A percentile compares a stretch with the other conserved stretches of the same genome.
These are phyloP conservation scores for Harpagifer antarcticus DNA, from an alignment of 2,797 vertebrate species.

Conservation along the genomic window DNA sequence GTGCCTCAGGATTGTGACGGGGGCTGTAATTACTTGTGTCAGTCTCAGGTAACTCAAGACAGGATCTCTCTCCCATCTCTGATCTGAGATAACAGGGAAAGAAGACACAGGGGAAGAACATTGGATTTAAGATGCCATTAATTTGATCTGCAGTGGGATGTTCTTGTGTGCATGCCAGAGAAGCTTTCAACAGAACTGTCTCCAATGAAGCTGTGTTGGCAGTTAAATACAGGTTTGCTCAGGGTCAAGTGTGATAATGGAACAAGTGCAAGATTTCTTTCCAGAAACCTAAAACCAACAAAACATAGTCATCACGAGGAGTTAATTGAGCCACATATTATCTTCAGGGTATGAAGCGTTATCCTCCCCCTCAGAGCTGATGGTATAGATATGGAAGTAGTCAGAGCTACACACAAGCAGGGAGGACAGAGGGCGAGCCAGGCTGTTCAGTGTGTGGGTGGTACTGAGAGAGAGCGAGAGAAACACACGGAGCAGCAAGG, in stretches of 20 bases:
- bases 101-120: conserved; percentile 39
- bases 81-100: conserved; percentile 40
- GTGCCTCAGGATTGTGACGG: conserved; percentile 53
- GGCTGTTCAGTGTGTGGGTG: conserved; percentile 83
- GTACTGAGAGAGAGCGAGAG: conserved; percentile 63
- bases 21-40: conserved; percentile 74
- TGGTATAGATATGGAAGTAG: conserved; percentile 75
- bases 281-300: conserved; percentile 11
- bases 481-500: conserved; percentile 56
- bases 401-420: conserved; percentile 56
- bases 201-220: conserved; percentile 19
- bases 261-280: conserved; percentile 17
- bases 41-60: conserved; percentile 70
- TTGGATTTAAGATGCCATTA: conserved; percentile 42
- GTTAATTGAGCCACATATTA: conserved; percentile 69
- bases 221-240: conserved; percentile 23
- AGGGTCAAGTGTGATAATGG: conserved; percentile 24
- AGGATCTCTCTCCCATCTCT: conserved; percentile 51
- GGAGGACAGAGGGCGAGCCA: conserved; percentile 78
- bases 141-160: conserved; percentile 35
- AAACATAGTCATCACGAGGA: conserved; percentile 31
- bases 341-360: conserved; percentile 55
- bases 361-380: conserved; percentile 71
- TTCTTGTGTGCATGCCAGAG: conserved; percentile 14
- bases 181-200: conserved; percentile 11